phyloP scores from a whole-genome alignment of 2,797 vertebrate genomes.

The Ceryle rudis region DNA sequence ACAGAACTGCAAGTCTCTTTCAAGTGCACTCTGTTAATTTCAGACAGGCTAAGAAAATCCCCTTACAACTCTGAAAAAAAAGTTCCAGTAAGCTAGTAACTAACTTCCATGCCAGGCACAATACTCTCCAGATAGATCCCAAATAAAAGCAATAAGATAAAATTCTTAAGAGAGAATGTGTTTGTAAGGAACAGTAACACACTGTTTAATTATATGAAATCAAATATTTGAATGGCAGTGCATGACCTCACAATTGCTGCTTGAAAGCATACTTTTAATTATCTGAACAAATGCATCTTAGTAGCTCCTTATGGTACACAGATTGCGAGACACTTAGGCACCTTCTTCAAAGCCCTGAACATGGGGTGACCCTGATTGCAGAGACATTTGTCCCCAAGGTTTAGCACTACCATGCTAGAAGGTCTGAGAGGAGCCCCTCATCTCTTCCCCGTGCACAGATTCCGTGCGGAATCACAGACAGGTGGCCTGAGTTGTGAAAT shows the following conservation, averaged over 20 bases:
- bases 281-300: constrained; percentile 3
- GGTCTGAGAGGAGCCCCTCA: background rate
- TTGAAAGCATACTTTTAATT: constrained; percentile 43
- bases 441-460: background rate
- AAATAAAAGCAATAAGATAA: constrained; percentile 30
- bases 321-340: constrained; percentile 8
- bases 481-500: background rate
- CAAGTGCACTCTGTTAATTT: background rate
- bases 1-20: background rate
- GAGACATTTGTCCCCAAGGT: background rate
- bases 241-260: background rate
- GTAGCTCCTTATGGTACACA: constrained; percentile 19
- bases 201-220: constrained; percentile 34
- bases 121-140: background rate
- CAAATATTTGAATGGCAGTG: constrained; percentile 26
- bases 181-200: background rate
- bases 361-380: background rate
- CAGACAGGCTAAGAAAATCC: constrained; percentile 40
- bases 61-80: background rate
- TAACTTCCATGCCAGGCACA: constrained; percentile 4
- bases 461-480: background rate
- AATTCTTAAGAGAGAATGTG: background rate
- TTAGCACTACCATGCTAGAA: background rate
- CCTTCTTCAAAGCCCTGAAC: constrained; percentile 3
- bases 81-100: background rate